Conservation (phyloP, 2,797 vertebrate species). For the Eleutherodactylus coqui region DNA sequence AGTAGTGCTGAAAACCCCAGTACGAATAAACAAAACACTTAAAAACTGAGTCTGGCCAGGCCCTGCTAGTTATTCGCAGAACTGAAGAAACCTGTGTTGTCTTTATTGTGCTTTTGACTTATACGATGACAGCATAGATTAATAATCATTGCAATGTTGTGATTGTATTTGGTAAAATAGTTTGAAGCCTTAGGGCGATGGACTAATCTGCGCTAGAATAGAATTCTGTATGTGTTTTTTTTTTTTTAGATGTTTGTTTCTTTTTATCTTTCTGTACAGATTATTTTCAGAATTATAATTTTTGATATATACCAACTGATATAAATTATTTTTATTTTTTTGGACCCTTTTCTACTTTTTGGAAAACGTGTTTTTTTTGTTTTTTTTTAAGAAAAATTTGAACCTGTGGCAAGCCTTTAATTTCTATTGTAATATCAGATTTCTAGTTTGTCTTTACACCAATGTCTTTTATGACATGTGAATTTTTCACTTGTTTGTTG, state of each 20-base stretch:
- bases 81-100: background rate
- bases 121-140: background rate
- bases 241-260: background rate
- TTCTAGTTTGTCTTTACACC: too few relatives aligned
- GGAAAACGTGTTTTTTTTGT: too few relatives aligned
- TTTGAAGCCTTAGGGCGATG: background rate
- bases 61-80: background rate
- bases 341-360: too few relatives aligned
- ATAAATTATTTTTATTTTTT: background rate
- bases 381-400: too few relatives aligned
- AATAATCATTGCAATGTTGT: background rate
- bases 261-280: background rate
- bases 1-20: constrained; percentile 21
- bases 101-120: background rate
- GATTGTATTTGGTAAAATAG: background rate
- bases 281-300: background rate
- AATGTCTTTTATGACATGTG: too few relatives aligned
- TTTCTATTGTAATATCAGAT: too few relatives aligned
- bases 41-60: background rate
- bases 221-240: background rate
- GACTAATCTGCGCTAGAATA: background rate
- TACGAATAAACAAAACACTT: background rate
- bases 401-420: too few relatives aligned
- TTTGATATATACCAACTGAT: background rate
- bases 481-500: too few relatives aligned